phyloP scores from a whole-genome alignment of 2,797 vertebrate genomes.

The Anguilla pacifica region DNA sequence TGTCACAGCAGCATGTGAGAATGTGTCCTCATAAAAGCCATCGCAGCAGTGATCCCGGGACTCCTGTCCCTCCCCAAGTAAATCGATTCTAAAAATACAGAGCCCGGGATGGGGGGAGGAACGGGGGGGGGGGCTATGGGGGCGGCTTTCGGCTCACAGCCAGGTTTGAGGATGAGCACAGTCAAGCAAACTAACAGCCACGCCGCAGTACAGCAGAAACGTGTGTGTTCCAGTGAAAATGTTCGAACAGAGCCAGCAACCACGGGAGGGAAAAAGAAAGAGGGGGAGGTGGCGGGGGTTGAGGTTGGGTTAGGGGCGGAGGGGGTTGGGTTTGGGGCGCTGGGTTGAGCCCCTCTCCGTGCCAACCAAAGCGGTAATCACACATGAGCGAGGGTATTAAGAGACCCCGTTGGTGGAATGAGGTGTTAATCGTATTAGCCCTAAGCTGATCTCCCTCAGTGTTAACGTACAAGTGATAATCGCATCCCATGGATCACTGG shows the following conservation, averaged over 20 bases:
- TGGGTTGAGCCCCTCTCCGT: constrained; percentile 25
- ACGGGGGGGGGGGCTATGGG: background rate
- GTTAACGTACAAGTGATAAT: constrained; percentile 36
- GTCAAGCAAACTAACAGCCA: background rate
- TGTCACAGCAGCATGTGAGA: constrained; percentile 33
- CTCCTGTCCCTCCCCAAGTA: constrained; percentile 24
- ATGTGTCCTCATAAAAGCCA: constrained; percentile 41
- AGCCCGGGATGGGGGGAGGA: background rate
- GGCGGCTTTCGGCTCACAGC: background rate
- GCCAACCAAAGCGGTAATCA: constrained; percentile 30
- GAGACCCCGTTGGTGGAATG: constrained; percentile 36
- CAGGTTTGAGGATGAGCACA: background rate
- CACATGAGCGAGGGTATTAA: constrained; percentile 31
- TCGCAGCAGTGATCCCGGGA: constrained; percentile 28
- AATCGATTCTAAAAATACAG: constrained; percentile 34
- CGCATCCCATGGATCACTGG: constrained; percentile 25
- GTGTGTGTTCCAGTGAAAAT: background rate
- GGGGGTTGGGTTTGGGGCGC: background rate
- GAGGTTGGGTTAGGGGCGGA: background rate
- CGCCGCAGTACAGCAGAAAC: background rate
- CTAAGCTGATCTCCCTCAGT: constrained; percentile 30
- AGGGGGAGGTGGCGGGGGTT: background rate
- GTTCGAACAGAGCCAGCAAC: background rate
- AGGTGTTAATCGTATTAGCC: constrained; percentile 42
- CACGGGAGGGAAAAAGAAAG: background rate